Base-by-base conservation (phyloP, 1,140 invertebrate genomes). In the Drosophila orosa region DNA sequence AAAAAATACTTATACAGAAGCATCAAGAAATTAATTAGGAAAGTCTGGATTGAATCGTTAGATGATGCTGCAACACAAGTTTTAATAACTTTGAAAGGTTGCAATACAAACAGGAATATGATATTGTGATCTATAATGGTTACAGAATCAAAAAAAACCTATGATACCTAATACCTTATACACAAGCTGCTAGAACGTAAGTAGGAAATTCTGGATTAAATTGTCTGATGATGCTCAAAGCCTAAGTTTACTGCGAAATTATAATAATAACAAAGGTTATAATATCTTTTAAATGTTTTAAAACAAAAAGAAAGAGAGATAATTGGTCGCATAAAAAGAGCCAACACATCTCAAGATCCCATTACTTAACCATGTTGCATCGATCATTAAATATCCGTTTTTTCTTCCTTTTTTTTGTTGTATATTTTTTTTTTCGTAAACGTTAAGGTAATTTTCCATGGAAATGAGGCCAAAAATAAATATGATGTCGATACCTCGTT, bases 371-470 rank as follows among this genome's bases (percentile, higher is more conserved):
- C n/a, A 35, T 52, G 35, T 62, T 17, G 13, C 17, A 3, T 2
- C 15, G 25, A 59, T 62, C 60, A 59, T 24, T 59, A 24, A 61
- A 56, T 50, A 48, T 17, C 17, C 8, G 1, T 3, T 31, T 31
- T 50, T 29, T 17, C 0, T 39, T 8, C 22, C 8, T 1, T 9
- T n/a, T 5, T 29, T 47, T 22, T 0, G 0, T 9, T 22, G n/a
- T n/a, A n/a, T n/a, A n/a, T 33, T 52, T 52, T 33, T 5, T 15
- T 4, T 42, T 12, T 42, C 5, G 29, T 60, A 37, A 19, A 15
- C 58, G 39, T 22, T 7, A 35, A 61, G 10, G 57, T 22, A 67
- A 54, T 68, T 68, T 33, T 29, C 27, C 15, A 68, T 68, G 65
- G 35, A 68, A 68, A 68, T 54, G 35, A 42, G 25, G 22, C 4